Percentiles rank a stretch among this genome's conserved stretches.
Evolutionary conservation across 2,888 invertebrate species (phyloP).

Genomic region (Enchytraeus crypticus): DNA sequence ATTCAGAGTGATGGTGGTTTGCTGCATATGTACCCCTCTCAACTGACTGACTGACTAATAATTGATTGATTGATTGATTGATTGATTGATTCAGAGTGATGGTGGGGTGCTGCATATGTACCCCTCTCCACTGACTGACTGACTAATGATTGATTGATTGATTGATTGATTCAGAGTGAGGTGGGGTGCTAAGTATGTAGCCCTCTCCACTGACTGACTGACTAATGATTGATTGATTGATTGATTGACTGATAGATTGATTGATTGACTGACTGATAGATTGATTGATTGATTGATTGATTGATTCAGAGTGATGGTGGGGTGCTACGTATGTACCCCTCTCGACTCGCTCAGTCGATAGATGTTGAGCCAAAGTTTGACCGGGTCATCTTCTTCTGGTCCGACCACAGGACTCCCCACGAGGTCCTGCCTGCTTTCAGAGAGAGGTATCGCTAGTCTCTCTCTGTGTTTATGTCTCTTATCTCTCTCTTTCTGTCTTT

Average conservation of each 20-base stretch:
- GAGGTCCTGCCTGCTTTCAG: conserved; percentile 53
- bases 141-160: no score
- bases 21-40: conserved; percentile 30
- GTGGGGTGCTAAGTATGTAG: no score
- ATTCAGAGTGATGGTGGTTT: conserved; percentile 34
- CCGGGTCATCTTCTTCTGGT: conserved; percentile 38
- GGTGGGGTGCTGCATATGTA: conserved; percentile 34
- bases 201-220: no score
- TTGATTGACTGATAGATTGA: no score
- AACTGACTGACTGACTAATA: conserved; percentile 27
- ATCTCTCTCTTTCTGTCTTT: no score
- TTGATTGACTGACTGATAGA: no score
- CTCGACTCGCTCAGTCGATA: conserved; percentile 22
- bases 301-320: conserved; percentile 37
- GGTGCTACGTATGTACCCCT: conserved; percentile 31
- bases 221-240: no score
- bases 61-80: conserved; percentile 34
- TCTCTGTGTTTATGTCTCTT: neutral
- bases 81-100: conserved; percentile 32
- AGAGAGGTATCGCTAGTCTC: conserved; percentile 53
- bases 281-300: no score
- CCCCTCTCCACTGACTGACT: neutral
- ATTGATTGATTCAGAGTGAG: no score
- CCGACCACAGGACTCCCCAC: conserved; percentile 36
- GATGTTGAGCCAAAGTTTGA: conserved; percentile 35